A percentile compares a stretch with the other conserved stretches of the same genome.
phyloP scores from a whole-genome alignment of 1,140 invertebrate species.

The Ceratina calcarata region DNA sequence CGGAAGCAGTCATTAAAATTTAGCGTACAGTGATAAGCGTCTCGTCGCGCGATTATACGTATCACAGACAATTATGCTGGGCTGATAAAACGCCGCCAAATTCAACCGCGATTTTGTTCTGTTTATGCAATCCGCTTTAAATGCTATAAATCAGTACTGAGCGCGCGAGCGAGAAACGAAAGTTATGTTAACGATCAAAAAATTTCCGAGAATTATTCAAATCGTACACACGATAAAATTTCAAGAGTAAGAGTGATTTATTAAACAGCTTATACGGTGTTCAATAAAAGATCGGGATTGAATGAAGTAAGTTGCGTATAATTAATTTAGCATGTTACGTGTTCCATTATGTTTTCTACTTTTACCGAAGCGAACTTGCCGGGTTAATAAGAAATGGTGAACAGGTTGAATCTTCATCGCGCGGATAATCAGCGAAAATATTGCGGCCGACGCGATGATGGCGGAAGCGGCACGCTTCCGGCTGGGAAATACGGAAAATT shows the following conservation, averaged over 20 bases:
- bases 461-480: constrained; percentile 51
- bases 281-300: too few relatives aligned
- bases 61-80: constrained; percentile 32
- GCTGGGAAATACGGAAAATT: constrained; percentile 62
- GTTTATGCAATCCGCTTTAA: constrained; percentile 36
- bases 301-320: too few relatives aligned
- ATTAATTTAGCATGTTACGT: too few relatives aligned
- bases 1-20: constrained; percentile 41
- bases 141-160: constrained; percentile 2
- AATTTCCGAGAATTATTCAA: too few relatives aligned
- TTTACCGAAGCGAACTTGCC: too few relatives aligned
- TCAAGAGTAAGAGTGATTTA: too few relatives aligned
- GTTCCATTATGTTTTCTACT: too few relatives aligned
- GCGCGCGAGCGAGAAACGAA: not conserved
- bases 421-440: constrained; percentile 62
- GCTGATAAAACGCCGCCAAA: constrained; percentile 31
- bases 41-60: constrained; percentile 1
- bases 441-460: constrained; percentile 38
- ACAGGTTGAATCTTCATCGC: constrained; percentile 31
- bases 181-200: too few relatives aligned
- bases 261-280: too few relatives aligned
- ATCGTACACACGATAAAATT: too few relatives aligned
- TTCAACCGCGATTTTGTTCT: constrained; percentile 7
- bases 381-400: not conserved
- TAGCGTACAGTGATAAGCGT: constrained; percentile 5